phyloP scores from a whole-genome alignment of 2,113 vertebrate species.

The Naja naja region DNA sequence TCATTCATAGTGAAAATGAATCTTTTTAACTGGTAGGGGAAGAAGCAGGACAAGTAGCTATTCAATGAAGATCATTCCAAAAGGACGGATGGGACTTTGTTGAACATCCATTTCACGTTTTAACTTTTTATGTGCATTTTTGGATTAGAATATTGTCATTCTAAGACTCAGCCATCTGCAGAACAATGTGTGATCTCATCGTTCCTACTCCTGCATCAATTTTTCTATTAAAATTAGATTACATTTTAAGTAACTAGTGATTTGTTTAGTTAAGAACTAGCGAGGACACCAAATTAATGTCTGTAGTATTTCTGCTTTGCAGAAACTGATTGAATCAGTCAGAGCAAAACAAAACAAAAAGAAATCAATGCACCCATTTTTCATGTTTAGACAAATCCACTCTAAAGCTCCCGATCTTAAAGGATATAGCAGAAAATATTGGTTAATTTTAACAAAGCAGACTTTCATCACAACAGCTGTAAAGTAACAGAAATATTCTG shows the following conservation, averaged over 20 bases:
- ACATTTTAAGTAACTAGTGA: constrained; percentile 69
- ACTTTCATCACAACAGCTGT: background rate
- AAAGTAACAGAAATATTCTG: background rate
- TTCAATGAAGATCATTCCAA: constrained; percentile 44
- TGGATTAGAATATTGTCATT: constrained; percentile 64
- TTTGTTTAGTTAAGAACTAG: constrained; percentile 64
- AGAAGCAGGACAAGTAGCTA: constrained; percentile 31
- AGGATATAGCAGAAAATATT: constrained; percentile 37
- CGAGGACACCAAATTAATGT: constrained; percentile 72
- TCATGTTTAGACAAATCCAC: constrained; percentile 45
- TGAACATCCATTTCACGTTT: constrained; percentile 58
- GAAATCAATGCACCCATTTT: constrained; percentile 60
- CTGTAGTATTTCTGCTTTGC: constrained; percentile 60
- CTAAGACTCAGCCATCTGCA: constrained; percentile 69
- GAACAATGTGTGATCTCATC: constrained; percentile 60
- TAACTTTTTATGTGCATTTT: constrained; percentile 64
- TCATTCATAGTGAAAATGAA: constrained; percentile 45
- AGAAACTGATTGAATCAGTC: constrained; percentile 59
- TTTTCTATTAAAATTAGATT: constrained; percentile 80
- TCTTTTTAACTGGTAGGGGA: constrained; percentile 23
- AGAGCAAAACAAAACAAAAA: constrained; percentile 44
- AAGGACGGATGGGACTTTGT: constrained; percentile 48
- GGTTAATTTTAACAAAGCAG: background rate
- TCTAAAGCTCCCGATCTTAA: constrained; percentile 41
- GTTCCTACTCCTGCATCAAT: constrained; percentile 71